A percentile compares a stretch with the other conserved stretches of the same genome.
Evolutionary conservation across 2,113 vertebrate genomes (phyloP).

Genomic region (Hucho hucho): DNA sequence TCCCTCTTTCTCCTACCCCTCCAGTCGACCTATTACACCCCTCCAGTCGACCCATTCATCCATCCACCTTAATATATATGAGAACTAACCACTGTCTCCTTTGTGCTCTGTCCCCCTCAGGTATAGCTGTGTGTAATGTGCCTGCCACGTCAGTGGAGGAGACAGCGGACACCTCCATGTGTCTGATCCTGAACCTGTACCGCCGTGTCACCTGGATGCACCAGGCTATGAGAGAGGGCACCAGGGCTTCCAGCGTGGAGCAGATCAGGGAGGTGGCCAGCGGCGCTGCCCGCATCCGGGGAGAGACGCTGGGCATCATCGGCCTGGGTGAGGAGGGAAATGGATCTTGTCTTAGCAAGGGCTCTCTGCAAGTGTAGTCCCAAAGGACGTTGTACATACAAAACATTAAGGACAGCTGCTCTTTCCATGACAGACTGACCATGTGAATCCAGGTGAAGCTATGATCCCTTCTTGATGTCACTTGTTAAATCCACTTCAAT

Average conservation of each 20-base stretch:
- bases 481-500: no score
- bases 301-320: slow-evolving; percentile 83
- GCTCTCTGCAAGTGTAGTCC: neutral
- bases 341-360: no score
- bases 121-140: slow-evolving; percentile 79
- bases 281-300: slow-evolving; percentile 81
- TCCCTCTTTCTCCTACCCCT: neutral
- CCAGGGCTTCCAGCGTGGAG: slow-evolving; percentile 77
- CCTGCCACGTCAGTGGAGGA: slow-evolving; percentile 83
- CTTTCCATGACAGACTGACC: no score
- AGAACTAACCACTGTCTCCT: neutral
- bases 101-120: neutral
- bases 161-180: slow-evolving; percentile 82
- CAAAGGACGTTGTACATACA: neutral
- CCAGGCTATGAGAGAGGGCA: slow-evolving; percentile 81
- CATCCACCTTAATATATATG: neutral
- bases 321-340: slow-evolving; percentile 74
- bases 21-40: neutral
- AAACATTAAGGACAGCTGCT: no score
- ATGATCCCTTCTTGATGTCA: no score
- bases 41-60: no score
- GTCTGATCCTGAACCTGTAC: slow-evolving; percentile 82
- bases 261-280: slow-evolving; percentile 84
- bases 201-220: slow-evolving; percentile 83
- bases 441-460: no score